Conservation (phyloP, 2,797 vertebrate species). For the Tauraco hartlaubi region DNA sequence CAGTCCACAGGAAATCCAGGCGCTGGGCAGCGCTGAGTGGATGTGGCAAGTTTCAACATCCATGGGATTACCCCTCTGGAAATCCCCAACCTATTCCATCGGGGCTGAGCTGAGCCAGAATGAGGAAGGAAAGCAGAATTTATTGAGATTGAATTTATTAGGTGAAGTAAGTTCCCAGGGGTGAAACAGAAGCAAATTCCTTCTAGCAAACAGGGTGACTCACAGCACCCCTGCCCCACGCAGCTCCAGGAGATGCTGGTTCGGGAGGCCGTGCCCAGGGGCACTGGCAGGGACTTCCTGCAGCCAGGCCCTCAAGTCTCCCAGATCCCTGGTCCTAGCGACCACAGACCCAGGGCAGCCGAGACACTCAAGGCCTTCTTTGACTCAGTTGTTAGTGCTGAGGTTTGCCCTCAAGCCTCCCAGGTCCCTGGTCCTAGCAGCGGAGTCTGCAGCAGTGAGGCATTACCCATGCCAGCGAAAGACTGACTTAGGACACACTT, state of each 20-base stretch:
- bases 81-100: background rate
- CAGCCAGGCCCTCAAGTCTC: background rate
- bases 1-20: background rate
- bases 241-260: background rate
- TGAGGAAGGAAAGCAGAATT: background rate
- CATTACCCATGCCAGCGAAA: background rate
- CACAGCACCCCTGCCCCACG: accelerated
- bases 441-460: background rate
- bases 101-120: background rate
- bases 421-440: background rate
- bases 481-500: background rate
- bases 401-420: background rate
- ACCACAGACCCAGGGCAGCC: background rate
- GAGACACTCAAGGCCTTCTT: background rate
- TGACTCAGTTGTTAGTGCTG: background rate
- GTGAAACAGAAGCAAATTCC: background rate
- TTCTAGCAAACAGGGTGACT: background rate
- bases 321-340: background rate
- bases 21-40: background rate
- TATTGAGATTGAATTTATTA: background rate
- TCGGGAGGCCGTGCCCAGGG: background rate
- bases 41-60: background rate
- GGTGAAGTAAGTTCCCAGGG: background rate
- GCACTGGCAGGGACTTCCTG: background rate
- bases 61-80: background rate